Evolutionary conservation across 2,888 invertebrate genomes (phyloP), one percentile per base, ranked within the genome.

Genomic region (Diloba caeruleocephala): DNA sequence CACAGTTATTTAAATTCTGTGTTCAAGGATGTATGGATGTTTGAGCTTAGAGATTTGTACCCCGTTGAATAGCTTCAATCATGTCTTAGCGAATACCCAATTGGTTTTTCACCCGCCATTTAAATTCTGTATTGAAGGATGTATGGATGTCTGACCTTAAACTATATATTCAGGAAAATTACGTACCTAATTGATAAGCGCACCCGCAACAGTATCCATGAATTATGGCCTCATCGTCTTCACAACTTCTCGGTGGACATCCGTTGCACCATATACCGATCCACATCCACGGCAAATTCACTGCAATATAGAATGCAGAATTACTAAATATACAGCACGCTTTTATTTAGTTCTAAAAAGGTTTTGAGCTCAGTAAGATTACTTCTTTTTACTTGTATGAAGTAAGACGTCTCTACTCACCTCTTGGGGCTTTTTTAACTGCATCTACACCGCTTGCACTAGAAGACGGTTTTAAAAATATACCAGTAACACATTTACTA

Each of bases 171-270:
- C 2, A 21, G 21, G 12, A 10, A n/a, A n/a, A n/a, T 7, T 1
- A 17, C 46, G 43, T 89, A 95, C 95, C 95, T 63, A 90, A 82
- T 39, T 86, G 70, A 61, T 93, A 88, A 7, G 95, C 95, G 69
- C 95, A 96, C 0, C 95, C 95, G 66, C 95, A 96, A 80, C 95
- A 96, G 74, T 94, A 95, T 0, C 95, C 95, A 53, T 94, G 94
- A 58, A 95, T 92, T 39, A 95, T 88, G 0, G 94, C 94, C 33
- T 94, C 94, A 76, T 95, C 95, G 46, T 95, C 94, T 55, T 95
- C 94, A 66, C 95, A 95, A 57, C 88, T 89, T 31, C 86, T 82
- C n/a, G 87, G 80, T 0, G 95, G 95, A 65, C 95, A 95, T 2
- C 94, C 94, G 51, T 90, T 93, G 67, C 95, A 95, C 79, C 85